Base-by-base conservation (phyloP, 35 echinoderm and acorn worm genomes). In the Diadema setosum region DNA sequence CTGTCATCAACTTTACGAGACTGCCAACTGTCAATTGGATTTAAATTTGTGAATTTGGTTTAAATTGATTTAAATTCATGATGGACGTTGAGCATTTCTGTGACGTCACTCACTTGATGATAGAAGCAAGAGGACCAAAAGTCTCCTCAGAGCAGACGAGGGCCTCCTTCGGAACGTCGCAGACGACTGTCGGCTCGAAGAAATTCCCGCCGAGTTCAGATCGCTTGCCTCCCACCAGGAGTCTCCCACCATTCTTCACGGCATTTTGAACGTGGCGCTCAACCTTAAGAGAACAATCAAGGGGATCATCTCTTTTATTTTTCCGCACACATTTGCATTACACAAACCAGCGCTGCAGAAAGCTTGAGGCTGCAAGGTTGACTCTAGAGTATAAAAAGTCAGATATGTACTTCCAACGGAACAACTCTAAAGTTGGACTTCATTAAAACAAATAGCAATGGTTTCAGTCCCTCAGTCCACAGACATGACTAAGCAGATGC, bases 91-190 rank as follows among this genome's bases (percentile, higher is more conserved):
- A 50, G 46, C 7, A 9, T 50, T 50, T 18, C 46, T 50, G 46
- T 18, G 7, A 50, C 46, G 18, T 12, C n/a, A 65, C 1, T 59
- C 93, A 98, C 95, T 89, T 98, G 24, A 94, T 59, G 21, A 98
- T 37, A 42, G 92, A 83, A 81, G 95, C 95, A 16, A 98, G 48
- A 5, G 95, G 95, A 24, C 95, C 95, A 89, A 98, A 98, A 15
- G 95, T 98, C 61, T 98, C 95, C 50, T 98, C 95, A 14, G 57
- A 25, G 52, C 84, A 94, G 0, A 88, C 88, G 6, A 91, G 35
- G 4, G 91, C 91, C 37, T 90, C 88, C 23, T 83, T 52, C 2
- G 88, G 39, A 14, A 94, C 92, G 12, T 91, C 95, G 1, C 83
- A 76, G 32, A 98, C 44, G 46, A 98, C 91, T 0, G 95, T 98